Conservation (phyloP, 2,888 invertebrate genomes). For the Torymus texanus region DNA sequence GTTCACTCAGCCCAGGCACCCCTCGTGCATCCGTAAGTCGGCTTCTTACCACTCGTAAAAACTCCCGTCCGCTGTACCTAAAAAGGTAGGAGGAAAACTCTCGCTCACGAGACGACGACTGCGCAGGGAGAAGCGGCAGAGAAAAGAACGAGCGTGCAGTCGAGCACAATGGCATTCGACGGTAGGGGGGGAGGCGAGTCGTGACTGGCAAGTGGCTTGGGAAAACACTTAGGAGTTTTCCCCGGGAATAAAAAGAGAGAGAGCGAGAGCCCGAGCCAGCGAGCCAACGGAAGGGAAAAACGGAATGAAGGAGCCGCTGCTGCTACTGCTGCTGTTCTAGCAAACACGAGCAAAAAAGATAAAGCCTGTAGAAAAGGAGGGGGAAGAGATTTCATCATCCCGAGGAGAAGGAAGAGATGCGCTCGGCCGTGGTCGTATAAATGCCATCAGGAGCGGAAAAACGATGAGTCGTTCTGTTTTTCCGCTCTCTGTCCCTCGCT, state of each 20-base stretch:
- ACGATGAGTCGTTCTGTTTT: neutral
- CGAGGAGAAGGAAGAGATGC: too few species aligned
- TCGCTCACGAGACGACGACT: neutral
- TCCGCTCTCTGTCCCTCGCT: neutral
- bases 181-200: neutral
- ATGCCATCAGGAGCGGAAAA: conserved; percentile 34
- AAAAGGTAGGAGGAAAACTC: conserved; percentile 5
- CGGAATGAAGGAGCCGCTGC: neutral
- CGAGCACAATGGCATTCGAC: conserved; percentile 23
- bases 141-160: neutral
- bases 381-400: conserved; percentile 30
- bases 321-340: too few species aligned
- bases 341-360: neutral
- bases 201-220: conserved; percentile 51
- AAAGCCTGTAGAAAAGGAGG: neutral
- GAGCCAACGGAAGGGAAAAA: neutral
- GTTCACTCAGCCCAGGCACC: too few species aligned
- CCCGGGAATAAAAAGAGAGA: conserved; percentile 31
- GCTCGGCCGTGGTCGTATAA: conserved; percentile 32
- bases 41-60: too few species aligned
- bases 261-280: neutral
- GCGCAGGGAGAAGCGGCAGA: neutral
- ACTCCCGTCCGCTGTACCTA: too few species aligned
- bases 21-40: too few species aligned
- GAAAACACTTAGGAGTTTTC: conserved; percentile 47